Evolutionary conservation across 1,140 invertebrate species (phyloP).

Genomic region (Hypothenemus hampei): DNA sequence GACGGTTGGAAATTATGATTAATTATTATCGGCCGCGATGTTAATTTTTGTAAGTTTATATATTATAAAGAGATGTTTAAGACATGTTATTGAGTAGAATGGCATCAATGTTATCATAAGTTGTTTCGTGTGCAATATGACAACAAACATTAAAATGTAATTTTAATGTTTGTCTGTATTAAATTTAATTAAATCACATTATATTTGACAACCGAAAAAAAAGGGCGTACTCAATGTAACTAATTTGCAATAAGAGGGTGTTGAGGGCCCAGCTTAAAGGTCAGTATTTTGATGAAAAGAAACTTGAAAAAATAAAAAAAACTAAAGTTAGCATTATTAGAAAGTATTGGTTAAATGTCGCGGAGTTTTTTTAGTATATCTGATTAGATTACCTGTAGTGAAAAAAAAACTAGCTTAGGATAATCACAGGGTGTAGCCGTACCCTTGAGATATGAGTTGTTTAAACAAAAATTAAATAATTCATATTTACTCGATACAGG

Average conservation of each 20-base stretch:
- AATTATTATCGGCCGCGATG: too few species aligned
- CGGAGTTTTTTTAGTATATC: slow-evolving; percentile 37
- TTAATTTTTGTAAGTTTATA: slow-evolving; percentile 45
- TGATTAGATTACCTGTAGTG: slow-evolving; percentile 42
- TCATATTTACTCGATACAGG: slow-evolving; percentile 32
- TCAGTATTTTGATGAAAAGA: slow-evolving; percentile 20
- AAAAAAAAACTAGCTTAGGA: slow-evolving; percentile 44
- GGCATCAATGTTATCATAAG: slow-evolving; percentile 23
- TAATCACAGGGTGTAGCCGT: slow-evolving; percentile 47
- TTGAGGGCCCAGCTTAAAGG: too few species aligned
- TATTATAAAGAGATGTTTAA: slow-evolving; percentile 42
- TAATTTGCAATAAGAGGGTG: too few species aligned
- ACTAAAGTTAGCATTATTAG: slow-evolving; percentile 38
- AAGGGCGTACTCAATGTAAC: too few species aligned
- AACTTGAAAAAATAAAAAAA: slow-evolving; percentile 23
- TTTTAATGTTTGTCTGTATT: background rate
- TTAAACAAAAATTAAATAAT: slow-evolving; percentile 29
- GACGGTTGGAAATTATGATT: slow-evolving; percentile 23
- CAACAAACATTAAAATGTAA: background rate
- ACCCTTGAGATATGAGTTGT: slow-evolving; percentile 43
- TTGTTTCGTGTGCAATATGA: slow-evolving; percentile 24
- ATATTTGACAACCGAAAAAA: too few species aligned
- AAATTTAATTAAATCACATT: too few species aligned
- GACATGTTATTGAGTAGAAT: slow-evolving; percentile 23
- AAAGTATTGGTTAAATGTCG: slow-evolving; percentile 41